A percentile compares a stretch with the other conserved stretches of the same genome.
Evolutionary conservation across 1,140 invertebrate species (phyloP).

Genomic region (Drosophila teissieri): DNA sequence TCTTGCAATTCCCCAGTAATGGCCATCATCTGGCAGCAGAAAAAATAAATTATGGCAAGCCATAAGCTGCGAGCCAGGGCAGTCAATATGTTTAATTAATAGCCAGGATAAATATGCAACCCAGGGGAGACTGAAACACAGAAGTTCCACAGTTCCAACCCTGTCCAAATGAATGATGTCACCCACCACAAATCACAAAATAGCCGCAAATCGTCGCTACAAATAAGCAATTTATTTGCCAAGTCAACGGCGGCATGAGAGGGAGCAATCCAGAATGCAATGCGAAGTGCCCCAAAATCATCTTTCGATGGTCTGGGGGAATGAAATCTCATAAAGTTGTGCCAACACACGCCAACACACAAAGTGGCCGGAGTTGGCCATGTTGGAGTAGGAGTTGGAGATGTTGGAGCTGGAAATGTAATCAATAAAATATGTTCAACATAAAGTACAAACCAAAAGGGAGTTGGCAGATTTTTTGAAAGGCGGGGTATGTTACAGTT

Average conservation of each 20-base stretch:
- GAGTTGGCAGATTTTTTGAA: constrained; percentile 15
- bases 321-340: constrained; percentile 74
- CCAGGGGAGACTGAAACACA: constrained; percentile 18
- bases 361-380: constrained; percentile 4
- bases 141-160: constrained; percentile 1
- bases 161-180: constrained; percentile 57
- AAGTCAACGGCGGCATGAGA: constrained; percentile 15
- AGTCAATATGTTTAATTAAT: constrained; percentile 77
- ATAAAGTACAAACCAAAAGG: constrained; percentile 56
- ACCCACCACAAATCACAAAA: constrained; percentile 75
- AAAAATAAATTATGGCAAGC: constrained; percentile 45
- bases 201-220: constrained; percentile 83
- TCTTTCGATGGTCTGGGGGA: constrained; percentile 23
- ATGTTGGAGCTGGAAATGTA: constrained; percentile 54
- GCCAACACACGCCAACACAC: constrained; percentile 72
- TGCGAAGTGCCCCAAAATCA: constrained; percentile 38
- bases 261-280: constrained; percentile 15
- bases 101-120: constrained; percentile 40
- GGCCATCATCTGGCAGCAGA: constrained; percentile 32
- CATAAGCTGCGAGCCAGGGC: constrained; percentile 15
- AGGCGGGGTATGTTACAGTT: background rate
- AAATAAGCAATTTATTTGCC: constrained; percentile 83
- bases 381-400: constrained; percentile 12
- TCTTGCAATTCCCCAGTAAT: constrained; percentile 19
- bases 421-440: constrained; percentile 79